Base-by-base conservation (phyloP, 2,113 vertebrate species). In the Rhinoptilus africanus region DNA sequence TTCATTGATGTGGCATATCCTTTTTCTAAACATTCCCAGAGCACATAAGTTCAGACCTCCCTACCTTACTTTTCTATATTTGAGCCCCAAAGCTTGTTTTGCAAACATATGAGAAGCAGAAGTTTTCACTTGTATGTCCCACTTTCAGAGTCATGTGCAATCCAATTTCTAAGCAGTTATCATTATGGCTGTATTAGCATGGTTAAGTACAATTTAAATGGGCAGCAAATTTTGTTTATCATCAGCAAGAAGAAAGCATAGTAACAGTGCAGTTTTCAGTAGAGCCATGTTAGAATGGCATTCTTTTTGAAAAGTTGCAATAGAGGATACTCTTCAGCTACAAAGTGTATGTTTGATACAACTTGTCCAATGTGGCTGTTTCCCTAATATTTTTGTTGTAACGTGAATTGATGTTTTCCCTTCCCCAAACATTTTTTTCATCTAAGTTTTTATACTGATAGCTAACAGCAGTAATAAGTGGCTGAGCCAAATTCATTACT, bases 21-120 rank as follows among this genome's bases (percentile, higher is more conserved):
- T 92, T 93, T 94, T 39, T 53, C 77, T 88, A 79, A 96, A 82
- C 62, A 82, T 94, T 95, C 71, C 77, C 74, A 92, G 27, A 82
- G 62, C 77, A 88, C 48, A 54, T 76, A 88, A 80, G 54, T 92
- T 93, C 39, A 92, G 85, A 82, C 67, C 71, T 94, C 78, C 74
- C 20, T 92, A 72, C 85, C 85, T 95, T 77, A 11, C 76, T 95
- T 83, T 90, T 89, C 78, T 89, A 5, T 85, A 88, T 72, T 95
- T 93, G 63, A 62, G 27, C 9, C 78, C 69, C 63, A 53, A 69
- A 96, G 75, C 75, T 93, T 96, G 78, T 92, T 96, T 95, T 92
- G 74, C 48, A 93, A 91, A 91, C 57, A 53, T 59, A 57, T 5
- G 59, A 91, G 62, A 78, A 87, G 39, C 91, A 94, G 81, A 79